Conservation (phyloP, 2,113 vertebrate species). For the Alosa alosa region DNA sequence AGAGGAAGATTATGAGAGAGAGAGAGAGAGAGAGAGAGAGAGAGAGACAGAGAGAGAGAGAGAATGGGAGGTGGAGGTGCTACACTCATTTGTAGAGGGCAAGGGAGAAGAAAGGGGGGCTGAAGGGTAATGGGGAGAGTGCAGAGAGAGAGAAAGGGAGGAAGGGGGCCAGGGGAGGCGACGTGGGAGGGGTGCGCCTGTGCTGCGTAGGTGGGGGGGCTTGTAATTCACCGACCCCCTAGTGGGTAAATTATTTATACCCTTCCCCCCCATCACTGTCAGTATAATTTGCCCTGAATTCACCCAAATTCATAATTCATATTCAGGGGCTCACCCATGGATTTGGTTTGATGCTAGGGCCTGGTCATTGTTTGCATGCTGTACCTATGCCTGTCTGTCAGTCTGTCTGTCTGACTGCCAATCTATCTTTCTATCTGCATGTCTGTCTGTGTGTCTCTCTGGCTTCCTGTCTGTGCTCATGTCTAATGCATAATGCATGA, state of each 20-base stretch:
- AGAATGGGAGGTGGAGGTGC: slow-evolving; percentile 13
- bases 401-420: slow-evolving; percentile 1
- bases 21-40: slow-evolving; percentile 14
- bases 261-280: slow-evolving; percentile 38
- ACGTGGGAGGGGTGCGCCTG: slow-evolving; percentile 32
- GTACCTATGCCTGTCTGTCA: slow-evolving; percentile 29
- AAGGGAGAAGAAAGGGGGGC: slow-evolving; percentile 29
- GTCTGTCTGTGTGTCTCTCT: slow-evolving; percentile 37
- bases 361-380: slow-evolving; percentile 15
- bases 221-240: slow-evolving; percentile 61
- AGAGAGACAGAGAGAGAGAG: slow-evolving; percentile 9
- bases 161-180: slow-evolving; percentile 35
- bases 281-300: slow-evolving; percentile 73
- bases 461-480: slow-evolving; percentile 48
- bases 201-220: slow-evolving; percentile 6
- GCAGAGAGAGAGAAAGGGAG: background rate
- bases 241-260: slow-evolving; percentile 75
- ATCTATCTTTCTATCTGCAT: slow-evolving; percentile 28
- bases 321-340: slow-evolving; percentile 45
- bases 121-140: slow-evolving; percentile 46
- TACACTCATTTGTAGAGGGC: slow-evolving; percentile 22
- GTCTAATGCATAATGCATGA: slow-evolving; percentile 71
- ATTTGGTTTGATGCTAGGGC: slow-evolving; percentile 51
- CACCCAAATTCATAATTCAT: slow-evolving; percentile 77
- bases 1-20: slow-evolving; percentile 25